A percentile compares a stretch with the other conserved stretches of the same genome.
Conservation (phyloP, 2,113 vertebrate species). For the Vombatus ursinus region DNA sequence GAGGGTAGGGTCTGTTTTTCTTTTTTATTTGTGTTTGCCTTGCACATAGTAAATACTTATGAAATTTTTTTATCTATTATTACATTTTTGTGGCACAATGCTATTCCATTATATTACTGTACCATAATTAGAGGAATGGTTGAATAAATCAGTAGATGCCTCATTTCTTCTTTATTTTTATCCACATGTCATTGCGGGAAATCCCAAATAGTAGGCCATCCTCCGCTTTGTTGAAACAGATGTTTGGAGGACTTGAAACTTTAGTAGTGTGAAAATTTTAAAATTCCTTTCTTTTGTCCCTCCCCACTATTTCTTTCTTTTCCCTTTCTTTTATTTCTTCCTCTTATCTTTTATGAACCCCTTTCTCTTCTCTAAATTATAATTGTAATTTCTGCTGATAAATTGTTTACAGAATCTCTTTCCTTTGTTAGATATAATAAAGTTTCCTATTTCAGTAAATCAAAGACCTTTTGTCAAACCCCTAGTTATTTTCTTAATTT, state of each 20-base stretch:
- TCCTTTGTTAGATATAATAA: not conserved
- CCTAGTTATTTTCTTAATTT: not conserved
- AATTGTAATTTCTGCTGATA: slow-evolving; percentile 52
- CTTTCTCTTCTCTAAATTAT: slow-evolving; percentile 38
- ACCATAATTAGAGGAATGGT: too few species aligned
- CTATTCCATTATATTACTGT: too few species aligned
- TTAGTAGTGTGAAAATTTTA: slow-evolving; percentile 20
- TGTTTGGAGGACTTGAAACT: not conserved
- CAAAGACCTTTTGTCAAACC: not conserved
- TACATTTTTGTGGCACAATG: not conserved
- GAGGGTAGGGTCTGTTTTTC: not conserved
- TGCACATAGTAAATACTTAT: not conserved
- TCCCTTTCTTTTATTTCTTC: slow-evolving; percentile 13
- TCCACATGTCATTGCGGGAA: too few species aligned
- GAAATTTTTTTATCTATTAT: not conserved
- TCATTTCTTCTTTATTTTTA: not conserved
- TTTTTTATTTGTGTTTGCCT: not conserved
- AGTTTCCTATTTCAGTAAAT: not conserved
- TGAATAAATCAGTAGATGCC: not conserved
- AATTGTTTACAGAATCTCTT: slow-evolving; percentile 27
- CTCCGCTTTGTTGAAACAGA: not conserved
- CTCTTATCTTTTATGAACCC: slow-evolving; percentile 46
- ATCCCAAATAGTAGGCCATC: too few species aligned
- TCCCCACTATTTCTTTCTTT: slow-evolving; percentile 46
- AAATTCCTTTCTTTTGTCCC: not conserved